Percentiles rank a stretch among this genome's conserved stretches.
phyloP scores from a whole-genome alignment of 30 jellyfish, hydroid and myxozoan genomes.

The Hydra vulgaris region DNA sequence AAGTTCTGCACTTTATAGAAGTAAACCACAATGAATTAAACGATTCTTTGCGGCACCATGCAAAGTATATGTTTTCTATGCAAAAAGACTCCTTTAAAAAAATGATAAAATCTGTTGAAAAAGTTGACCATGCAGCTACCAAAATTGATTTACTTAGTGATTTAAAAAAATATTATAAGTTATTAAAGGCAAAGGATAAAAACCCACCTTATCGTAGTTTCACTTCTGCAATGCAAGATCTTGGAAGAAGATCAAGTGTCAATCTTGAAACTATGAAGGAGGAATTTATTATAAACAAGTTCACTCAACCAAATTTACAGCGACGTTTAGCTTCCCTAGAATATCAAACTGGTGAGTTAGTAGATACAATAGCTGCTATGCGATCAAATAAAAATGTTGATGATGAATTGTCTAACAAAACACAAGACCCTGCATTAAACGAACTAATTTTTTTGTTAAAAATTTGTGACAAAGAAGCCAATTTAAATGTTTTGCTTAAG shows the following conservation, averaged over 20 bases:
- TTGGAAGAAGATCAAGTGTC: slow-evolving; percentile 8
- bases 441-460: slow-evolving; percentile 15
- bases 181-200: slow-evolving; percentile 9
- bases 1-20: slow-evolving; percentile 42
- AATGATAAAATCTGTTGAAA: slow-evolving; percentile 12
- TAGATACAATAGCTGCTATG: slow-evolving; percentile 21
- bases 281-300: slow-evolving; percentile 23
- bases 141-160: slow-evolving; percentile 30
- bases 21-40: slow-evolving; percentile 23
- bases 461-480: slow-evolving; percentile 38
- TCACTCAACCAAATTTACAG: slow-evolving; percentile 30
- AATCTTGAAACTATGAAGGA: slow-evolving; percentile 1
- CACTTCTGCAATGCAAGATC: slow-evolving; percentile 1
- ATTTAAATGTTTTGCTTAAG: slow-evolving; percentile 16
- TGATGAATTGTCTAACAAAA: not conserved
- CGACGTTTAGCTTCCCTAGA: slow-evolving; percentile 25
- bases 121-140: slow-evolving; percentile 32
- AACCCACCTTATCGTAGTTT: slow-evolving; percentile 20
- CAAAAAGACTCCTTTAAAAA: slow-evolving; percentile 29
- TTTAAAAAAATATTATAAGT: slow-evolving; percentile 14
- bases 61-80: slow-evolving; percentile 31
- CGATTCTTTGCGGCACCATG: slow-evolving; percentile 36
- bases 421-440: slow-evolving; percentile 18
- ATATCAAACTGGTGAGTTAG: slow-evolving; percentile 25
- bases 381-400: slow-evolving; percentile 14